Percentiles rank a stretch among this genome's conserved stretches.
phyloP scores from a whole-genome alignment of 2,888 invertebrate genomes.

The Syritta pipiens region DNA sequence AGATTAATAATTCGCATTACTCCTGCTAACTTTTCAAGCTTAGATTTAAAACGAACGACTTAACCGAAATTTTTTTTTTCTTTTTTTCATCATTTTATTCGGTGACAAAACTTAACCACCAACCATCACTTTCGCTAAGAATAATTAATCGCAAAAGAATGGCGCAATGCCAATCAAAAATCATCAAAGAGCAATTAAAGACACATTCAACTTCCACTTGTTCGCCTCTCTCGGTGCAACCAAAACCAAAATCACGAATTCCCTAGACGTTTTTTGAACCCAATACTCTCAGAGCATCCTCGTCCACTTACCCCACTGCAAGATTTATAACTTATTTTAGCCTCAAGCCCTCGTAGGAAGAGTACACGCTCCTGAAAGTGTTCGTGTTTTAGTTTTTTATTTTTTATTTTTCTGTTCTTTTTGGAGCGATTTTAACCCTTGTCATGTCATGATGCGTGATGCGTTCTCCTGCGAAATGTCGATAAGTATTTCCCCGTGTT shows the following conservation, averaged over 20 bases:
- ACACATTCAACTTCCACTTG: too few species aligned
- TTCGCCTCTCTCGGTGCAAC: background rate
- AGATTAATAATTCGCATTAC: too few species aligned
- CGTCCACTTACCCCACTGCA: conserved; percentile 7
- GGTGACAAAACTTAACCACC: too few species aligned
- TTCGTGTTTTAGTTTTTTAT: background rate
- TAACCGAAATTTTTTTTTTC: too few species aligned
- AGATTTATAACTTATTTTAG: conserved; percentile 55
- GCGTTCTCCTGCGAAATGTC: conserved; percentile 47
- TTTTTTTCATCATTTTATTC: too few species aligned
- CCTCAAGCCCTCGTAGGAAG: conserved; percentile 41
- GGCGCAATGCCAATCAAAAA: too few species aligned
- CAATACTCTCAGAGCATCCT: background rate
- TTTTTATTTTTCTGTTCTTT: background rate
- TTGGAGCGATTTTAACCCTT: conserved; percentile 45
- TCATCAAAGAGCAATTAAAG: background rate
- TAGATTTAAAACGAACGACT: too few species aligned
- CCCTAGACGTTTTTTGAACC: background rate
- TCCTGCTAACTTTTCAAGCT: too few species aligned
- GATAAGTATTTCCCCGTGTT: conserved; percentile 41
- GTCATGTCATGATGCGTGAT: conserved; percentile 61
- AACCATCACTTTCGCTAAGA: too few species aligned
- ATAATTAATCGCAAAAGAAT: too few species aligned
- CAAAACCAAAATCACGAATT: background rate
- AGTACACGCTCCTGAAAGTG: conserved; percentile 5